Evolutionary conservation across 2,888 invertebrate genomes (phyloP), one percentile per base, ranked within the genome.

Genomic region (Epistrophella euchroma): DNA sequence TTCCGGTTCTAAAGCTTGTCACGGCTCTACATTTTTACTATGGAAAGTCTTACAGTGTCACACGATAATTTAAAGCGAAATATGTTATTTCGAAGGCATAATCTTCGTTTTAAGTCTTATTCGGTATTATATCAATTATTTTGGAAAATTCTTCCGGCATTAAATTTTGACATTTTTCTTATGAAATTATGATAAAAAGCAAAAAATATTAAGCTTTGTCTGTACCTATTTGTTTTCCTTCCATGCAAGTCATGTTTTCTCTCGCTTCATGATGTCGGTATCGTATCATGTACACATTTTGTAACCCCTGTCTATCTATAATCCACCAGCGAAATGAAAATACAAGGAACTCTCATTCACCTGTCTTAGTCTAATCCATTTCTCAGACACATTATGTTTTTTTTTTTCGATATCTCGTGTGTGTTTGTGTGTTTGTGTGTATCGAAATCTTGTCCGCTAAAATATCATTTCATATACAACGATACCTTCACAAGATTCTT

Each of bases 371-470:
- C 22, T 37, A 52, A 68, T 68, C 68, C 68, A 37, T 68, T 52
- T 52, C 37, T 40, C 68, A 68, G 52, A 68, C 68, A 68, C 37
- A 68, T 68, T 66, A 47, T 47, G 4, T 28, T 66, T 45, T 50
- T 66, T 60, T 56, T 25, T 64, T 52, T 66, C n/a, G 3, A 68
- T 10, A 13, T 52, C 50, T 2, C 13, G 9, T 50, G 4, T 28
- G n/a, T 6, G 19, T 22, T 1, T 37, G 58, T 64, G 35, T 50
- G n/a, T 25, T 4, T 22, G 13, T 9, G 32, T 56, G 11, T n/a
- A 58, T 7, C 7, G 13, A 40, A 40, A 45, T n/a, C n/a, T 22
- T 37, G 22, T 68, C 50, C 68, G 68, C 68, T 25, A 52, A 71
- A 43, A 56, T 43, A 71, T 43, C 17, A 40, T 55, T 64, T 45